These are phyloP conservation scores for Metopolophium dirhodum DNA, from an alignment of 1,140 invertebrate species.

Conservation along the genomic window DNA sequence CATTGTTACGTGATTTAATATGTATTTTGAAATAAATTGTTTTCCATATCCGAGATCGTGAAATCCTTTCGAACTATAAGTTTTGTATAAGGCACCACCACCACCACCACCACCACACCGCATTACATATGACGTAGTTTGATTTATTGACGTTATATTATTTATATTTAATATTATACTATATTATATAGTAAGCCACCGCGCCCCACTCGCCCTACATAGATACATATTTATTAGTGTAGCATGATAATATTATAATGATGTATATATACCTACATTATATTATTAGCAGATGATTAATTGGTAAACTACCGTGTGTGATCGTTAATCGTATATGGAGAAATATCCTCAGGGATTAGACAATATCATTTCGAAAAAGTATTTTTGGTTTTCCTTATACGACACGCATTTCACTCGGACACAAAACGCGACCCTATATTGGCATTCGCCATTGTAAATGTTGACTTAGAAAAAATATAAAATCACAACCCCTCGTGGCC, in stretches of 20 bases:
- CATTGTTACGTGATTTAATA: conserved; percentile 42
- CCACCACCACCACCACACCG: too few species aligned
- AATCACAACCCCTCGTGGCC: not conserved
- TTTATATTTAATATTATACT: too few species aligned
- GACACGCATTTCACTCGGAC: not conserved
- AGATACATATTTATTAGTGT: not conserved
- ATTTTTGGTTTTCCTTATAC: not conserved
- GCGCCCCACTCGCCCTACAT: not conserved
- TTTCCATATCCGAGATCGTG: not conserved
- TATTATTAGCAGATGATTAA: conserved; percentile 5
- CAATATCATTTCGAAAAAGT: not conserved
- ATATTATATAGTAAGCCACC: not conserved
- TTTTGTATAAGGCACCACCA: not conserved
- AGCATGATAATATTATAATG: not conserved
- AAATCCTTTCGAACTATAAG: not conserved
- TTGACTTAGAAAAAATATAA: not conserved
- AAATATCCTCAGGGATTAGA: not conserved
- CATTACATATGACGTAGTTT: not conserved
- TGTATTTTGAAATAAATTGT: conserved; percentile 29
- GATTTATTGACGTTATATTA: not conserved
- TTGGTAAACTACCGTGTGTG: not conserved
- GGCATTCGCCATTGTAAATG: not conserved
- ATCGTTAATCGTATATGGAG: not conserved
- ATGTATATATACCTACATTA: not conserved
- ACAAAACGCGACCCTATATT: not conserved